Conservation (phyloP, 2,888 invertebrate species). For the Iselma pallidipennis region DNA sequence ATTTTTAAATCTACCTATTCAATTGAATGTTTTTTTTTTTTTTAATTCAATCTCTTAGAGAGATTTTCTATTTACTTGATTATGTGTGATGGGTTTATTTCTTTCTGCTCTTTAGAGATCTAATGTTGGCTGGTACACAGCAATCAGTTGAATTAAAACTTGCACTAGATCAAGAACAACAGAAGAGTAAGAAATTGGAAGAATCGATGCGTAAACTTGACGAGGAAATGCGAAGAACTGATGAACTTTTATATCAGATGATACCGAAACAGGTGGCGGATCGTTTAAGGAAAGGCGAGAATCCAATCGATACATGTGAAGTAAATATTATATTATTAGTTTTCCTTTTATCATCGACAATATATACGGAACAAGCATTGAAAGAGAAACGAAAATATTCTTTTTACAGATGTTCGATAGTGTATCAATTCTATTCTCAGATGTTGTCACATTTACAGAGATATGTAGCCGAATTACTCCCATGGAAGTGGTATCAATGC, state of each 20-base stretch:
- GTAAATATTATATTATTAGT: slow-evolving; percentile 58
- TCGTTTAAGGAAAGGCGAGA: slow-evolving; percentile 89
- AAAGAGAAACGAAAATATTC: not conserved
- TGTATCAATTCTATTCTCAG: slow-evolving; percentile 96
- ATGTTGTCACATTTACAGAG: slow-evolving; percentile 96
- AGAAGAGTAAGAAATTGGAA: slow-evolving; percentile 94
- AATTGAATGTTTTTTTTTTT: no score
- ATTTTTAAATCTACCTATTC: no score
- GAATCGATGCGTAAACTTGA: slow-evolving; percentile 96
- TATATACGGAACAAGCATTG: not conserved
- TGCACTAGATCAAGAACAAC: slow-evolving; percentile 94
- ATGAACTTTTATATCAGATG: slow-evolving; percentile 97
- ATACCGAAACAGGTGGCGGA: slow-evolving; percentile 98
- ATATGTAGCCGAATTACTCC: slow-evolving; percentile 95
- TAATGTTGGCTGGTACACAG: slow-evolving; percentile 95
- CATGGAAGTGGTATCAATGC: slow-evolving; percentile 97
- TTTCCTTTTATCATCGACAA: not conserved
- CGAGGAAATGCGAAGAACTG: slow-evolving; percentile 94
- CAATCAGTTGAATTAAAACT: slow-evolving; percentile 96
- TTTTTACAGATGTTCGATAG: slow-evolving; percentile 86
- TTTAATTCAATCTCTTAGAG: no score
- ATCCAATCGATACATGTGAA: slow-evolving; percentile 96
- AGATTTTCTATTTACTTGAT: not conserved
- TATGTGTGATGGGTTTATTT: no score
- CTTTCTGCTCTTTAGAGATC: slow-evolving; percentile 65